Conservation (phyloP, 1,140 invertebrate species). For the Pseudomyrmex pallidus region DNA sequence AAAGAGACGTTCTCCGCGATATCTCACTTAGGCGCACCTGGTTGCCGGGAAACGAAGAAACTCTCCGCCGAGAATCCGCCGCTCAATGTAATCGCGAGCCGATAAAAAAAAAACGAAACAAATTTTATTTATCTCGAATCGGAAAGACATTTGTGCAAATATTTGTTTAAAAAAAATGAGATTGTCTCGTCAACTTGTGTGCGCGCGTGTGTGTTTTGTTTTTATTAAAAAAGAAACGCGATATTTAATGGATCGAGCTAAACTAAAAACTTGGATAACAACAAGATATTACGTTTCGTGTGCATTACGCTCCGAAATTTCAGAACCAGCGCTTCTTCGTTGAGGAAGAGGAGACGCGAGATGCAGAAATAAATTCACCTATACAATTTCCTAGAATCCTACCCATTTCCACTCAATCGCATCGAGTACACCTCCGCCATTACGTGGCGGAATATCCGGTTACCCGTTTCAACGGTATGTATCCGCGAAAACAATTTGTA, state of each 20-base stretch:
- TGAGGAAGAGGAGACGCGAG: slow-evolving; percentile 24
- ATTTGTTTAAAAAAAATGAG: no score
- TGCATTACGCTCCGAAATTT: background rate
- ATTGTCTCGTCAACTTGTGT: no score
- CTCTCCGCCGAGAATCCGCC: background rate
- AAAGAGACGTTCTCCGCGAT: slow-evolving; percentile 52
- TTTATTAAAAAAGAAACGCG: no score
- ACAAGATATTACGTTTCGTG: slow-evolving; percentile 27
- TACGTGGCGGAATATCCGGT: slow-evolving; percentile 64
- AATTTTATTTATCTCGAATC: no score
- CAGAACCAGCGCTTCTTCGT: slow-evolving; percentile 17
- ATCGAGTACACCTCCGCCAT: slow-evolving; percentile 67
- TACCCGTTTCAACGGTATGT: slow-evolving; percentile 44
- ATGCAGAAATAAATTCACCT: slow-evolving; percentile 66
- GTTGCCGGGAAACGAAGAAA: slow-evolving; percentile 28
- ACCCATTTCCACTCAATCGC: slow-evolving; percentile 71
- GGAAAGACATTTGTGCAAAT: no score
- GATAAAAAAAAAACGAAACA: no score
- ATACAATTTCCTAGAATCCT: slow-evolving; percentile 70
- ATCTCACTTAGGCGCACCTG: slow-evolving; percentile 52
- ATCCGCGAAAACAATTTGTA: slow-evolving; percentile 65
- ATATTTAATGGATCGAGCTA: background rate
- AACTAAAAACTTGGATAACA: no score
- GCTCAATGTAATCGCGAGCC: background rate
- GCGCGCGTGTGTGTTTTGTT: no score